Evolutionary conservation across 1,140 invertebrate genomes (phyloP), one percentile per base, ranked within the genome.

Genomic region (Diploscapter pachys): DNA sequence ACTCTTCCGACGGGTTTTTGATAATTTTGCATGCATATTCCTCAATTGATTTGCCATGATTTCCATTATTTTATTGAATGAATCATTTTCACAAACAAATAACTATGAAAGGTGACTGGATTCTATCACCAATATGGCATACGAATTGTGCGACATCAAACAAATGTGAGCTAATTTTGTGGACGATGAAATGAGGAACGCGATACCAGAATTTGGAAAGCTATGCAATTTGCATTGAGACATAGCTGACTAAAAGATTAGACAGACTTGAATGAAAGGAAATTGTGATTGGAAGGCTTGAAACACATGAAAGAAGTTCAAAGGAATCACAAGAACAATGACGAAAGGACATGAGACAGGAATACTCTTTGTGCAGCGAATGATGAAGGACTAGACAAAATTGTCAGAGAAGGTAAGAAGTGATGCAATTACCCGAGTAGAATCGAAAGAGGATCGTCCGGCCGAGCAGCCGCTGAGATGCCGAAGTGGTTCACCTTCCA

Each of bases 101-200:
- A 31, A 31, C 31, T 31, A 31, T 8, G 63, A 64, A 64, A 64
- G 63, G 51, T 13, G 31, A 64, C 6, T 13, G 8, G 63, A 8
- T 50, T 64, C 13, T 48, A 64, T 48, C 52, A 68, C 72, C 72
- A 74, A 74, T 74, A 61, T 74, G 72, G 72, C 57, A 75, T 74
- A 74, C 72, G 49, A 48, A 68, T 68, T 68, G 66, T 55, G 66
- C 66, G 51, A 11, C 11, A 31, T 31, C 31, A 31, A 31, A 31
- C 31, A 31, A 31, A 31, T 31, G 31, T 31, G 31, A 31, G 31
- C 31, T 31, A 31, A 31, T 31, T 31, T 31, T 31, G 31, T 31
- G 31, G 31, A 31, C 31, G 31, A 31, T 31, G 31, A 31, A 31
- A 31, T 31, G 31, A 31, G 31, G 31, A 31, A 31, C 31, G 31